phyloP scores from a whole-genome alignment of 2,797 vertebrate genomes.

The Phataginus tricuspis region DNA sequence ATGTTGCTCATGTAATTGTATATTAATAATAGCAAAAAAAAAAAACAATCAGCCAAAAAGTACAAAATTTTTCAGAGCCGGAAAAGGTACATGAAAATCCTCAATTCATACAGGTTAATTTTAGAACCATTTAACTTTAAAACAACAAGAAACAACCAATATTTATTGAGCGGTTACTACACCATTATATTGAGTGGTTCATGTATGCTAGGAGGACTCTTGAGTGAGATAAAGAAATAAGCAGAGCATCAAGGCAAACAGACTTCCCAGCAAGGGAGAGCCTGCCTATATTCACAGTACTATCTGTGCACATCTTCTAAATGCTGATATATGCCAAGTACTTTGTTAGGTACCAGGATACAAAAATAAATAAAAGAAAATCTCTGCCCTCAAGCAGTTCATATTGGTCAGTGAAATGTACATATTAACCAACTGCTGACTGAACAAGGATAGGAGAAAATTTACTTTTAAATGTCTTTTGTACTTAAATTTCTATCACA shows the following conservation, averaged over 20 bases:
- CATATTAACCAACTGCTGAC: not conserved
- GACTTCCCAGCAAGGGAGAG: slow-evolving; percentile 8
- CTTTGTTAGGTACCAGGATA: not conserved
- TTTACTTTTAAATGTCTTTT: not conserved
- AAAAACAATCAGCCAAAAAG: not conserved
- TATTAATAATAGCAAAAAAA: too few species aligned
- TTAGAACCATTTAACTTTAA: not conserved
- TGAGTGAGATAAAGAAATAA: slow-evolving; percentile 28
- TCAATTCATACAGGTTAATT: slow-evolving; percentile 29
- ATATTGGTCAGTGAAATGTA: not conserved
- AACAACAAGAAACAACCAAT: not conserved
- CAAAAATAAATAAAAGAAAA: slow-evolving; percentile 26
- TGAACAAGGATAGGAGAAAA: slow-evolving; percentile 37
- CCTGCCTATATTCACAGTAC: not conserved
- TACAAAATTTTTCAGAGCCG: slow-evolving; percentile 29
- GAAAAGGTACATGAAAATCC: slow-evolving; percentile 27
- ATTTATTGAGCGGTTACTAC: not conserved
- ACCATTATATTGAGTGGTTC: not conserved
- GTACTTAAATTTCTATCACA: not conserved
- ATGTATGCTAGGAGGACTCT: not conserved
- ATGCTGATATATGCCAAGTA: not conserved
- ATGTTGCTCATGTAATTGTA: too few species aligned
- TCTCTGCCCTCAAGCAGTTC: not conserved
- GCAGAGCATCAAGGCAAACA: not conserved
- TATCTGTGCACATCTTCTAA: slow-evolving; percentile 27